Percentiles rank a stretch among this genome's conserved stretches.
Evolutionary conservation across 1,140 invertebrate species (phyloP).

Genomic region (Aphelinus certus): DNA sequence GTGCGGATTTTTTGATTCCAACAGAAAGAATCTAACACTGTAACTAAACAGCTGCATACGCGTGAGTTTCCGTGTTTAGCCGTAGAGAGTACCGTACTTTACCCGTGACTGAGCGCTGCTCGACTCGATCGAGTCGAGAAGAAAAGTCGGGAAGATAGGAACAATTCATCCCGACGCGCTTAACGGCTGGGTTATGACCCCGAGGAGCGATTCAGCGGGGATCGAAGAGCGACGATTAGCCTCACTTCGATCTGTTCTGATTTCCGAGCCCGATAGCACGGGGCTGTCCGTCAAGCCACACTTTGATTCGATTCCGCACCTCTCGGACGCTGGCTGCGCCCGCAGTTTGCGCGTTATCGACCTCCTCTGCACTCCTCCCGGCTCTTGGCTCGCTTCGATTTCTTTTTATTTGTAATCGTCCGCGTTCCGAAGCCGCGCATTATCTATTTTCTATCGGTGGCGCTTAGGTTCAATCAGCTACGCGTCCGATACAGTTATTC

Average conservation of each 20-base stretch:
- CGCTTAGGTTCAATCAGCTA: too few relatives aligned
- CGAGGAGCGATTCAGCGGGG: background rate
- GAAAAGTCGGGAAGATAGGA: background rate
- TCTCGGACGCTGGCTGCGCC: background rate
- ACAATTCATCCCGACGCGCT: background rate
- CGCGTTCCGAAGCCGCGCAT: too few relatives aligned
- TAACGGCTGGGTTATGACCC: constrained; percentile 6
- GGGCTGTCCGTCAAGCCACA: constrained; percentile 6
- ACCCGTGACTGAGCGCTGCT: background rate
- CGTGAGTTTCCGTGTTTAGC: too few relatives aligned
- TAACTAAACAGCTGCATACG: too few relatives aligned
- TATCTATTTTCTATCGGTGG: too few relatives aligned
- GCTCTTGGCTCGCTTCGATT: too few relatives aligned
- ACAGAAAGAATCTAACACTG: too few relatives aligned
- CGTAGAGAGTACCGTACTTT: too few relatives aligned
- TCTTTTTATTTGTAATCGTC: too few relatives aligned
- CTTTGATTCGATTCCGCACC: constrained; percentile 16
- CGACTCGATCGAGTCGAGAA: background rate
- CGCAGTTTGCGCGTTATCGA: background rate
- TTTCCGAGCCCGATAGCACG: constrained; percentile 12
- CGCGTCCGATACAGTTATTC: too few relatives aligned
- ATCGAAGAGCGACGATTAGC: constrained; percentile 12
- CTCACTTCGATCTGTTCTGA: constrained; percentile 14
- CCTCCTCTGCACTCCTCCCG: too few relatives aligned
- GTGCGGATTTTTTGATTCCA: too few relatives aligned